Evolutionary conservation across 2,888 invertebrate genomes (phyloP).

Genomic region (Candidula unifasciata): DNA sequence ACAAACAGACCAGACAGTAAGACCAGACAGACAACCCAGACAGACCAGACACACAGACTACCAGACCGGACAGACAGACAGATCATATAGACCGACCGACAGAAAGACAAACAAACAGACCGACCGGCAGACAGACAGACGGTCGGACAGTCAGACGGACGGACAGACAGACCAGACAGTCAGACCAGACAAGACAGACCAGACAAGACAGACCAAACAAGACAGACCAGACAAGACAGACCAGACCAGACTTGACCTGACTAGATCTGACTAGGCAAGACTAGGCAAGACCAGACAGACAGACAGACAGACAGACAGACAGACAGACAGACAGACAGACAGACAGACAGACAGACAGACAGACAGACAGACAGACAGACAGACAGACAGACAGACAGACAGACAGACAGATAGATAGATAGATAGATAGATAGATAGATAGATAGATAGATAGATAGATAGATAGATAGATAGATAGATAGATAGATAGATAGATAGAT

Average conservation of each 20-base stretch:
- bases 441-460: too few relatives aligned
- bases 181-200: background rate
- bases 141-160: too few relatives aligned
- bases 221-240: background rate
- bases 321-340: slow-evolving; percentile 15
- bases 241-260: too few relatives aligned
- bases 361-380: slow-evolving; percentile 15
- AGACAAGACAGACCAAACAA: background rate
- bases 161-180: background rate
- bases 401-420: slow-evolving; percentile 15
- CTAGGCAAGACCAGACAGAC: too few relatives aligned
- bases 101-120: background rate
- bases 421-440: slow-evolving; percentile 12
- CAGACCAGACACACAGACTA: background rate
- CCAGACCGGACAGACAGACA: background rate
- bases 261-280: too few relatives aligned
- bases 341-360: slow-evolving; percentile 15
- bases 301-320: slow-evolving; percentile 15
- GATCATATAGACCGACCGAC: background rate
- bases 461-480: too few relatives aligned
- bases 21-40: background rate
- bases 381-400: slow-evolving; percentile 15
- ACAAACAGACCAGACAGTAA: background rate
- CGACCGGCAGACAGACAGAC: background rate
- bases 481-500: too few relatives aligned